Percentiles rank a stretch among this genome's conserved stretches.
Conservation (phyloP, 2,797 vertebrate genomes). For the Heliangelus exortis region DNA sequence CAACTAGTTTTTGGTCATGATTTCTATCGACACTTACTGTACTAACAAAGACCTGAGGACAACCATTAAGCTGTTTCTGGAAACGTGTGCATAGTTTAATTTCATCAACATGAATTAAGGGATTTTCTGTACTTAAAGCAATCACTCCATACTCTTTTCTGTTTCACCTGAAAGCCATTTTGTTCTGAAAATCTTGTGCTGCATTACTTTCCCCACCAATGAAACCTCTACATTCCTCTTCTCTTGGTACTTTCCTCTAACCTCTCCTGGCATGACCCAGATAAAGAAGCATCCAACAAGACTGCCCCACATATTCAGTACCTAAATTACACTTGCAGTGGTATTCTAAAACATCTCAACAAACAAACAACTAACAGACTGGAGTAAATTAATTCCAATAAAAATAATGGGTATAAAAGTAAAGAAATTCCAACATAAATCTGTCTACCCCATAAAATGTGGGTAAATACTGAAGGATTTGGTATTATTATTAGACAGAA, state of each 20-base stretch:
- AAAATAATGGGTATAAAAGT: neutral
- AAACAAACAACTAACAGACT: neutral
- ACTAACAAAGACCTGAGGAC: conserved; percentile 4
- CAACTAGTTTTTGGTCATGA: neutral
- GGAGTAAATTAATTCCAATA: neutral
- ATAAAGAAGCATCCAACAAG: neutral
- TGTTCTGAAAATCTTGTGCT: neutral
- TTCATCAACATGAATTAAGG: conserved; percentile 38
- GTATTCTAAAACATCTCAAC: neutral
- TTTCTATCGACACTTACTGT: neutral
- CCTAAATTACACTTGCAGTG: neutral
- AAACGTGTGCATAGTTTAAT: conserved; percentile 7
- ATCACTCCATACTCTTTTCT: neutral
- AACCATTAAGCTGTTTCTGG: conserved; percentile 22
- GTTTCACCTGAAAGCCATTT: neutral
- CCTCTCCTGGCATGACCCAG: neutral
- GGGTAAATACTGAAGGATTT: neutral
- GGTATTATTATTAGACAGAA: conserved; percentile 1
- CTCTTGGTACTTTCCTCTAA: neutral
- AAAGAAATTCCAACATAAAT: neutral
- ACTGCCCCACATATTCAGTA: neutral
- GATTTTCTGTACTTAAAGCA: conserved; percentile 16
- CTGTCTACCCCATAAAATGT: neutral
- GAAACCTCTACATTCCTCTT: neutral
- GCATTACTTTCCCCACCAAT: neutral